Base-by-base conservation (phyloP, 2,888 invertebrate species). In the Acleris literana region DNA sequence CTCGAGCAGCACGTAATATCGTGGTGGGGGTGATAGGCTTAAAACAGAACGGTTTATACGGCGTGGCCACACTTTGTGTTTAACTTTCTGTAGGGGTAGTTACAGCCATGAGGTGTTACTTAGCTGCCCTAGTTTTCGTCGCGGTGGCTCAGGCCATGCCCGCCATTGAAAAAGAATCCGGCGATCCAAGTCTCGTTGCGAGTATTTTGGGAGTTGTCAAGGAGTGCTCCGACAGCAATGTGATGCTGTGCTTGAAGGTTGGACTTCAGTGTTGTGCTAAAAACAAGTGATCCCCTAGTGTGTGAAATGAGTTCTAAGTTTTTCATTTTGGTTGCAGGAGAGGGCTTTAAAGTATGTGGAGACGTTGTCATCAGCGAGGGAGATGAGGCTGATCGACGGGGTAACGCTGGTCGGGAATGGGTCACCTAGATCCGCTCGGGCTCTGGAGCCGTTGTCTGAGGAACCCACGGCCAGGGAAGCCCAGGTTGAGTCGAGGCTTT, bases 181-280 rank as follows among this genome's bases (percentile, higher is more conserved):
- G 88, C 71, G 91, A 90, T 68, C 83, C 86, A 16, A 84, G 86
- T 63, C 72, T 90, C 39, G 83, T 88, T 29, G 85, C 83, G 3
- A 85, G 85, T 74, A 94, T 95, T 49, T 84, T 96, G 68, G 94
- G 94, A 74, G 95, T 95, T 73, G 93, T 96, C 74, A 94, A 95
- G 85, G 95, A 95, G 77, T 96, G 96, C 81, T 94, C 95, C 63
- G 94, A 95, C 69, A 94, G 93, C 77, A 95, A 95, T 75, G 92
- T 96, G 77, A 92, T 94, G 70, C 86, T 96, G 85, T 96, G 96
- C 82, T 87, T 96, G 73, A 96, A 96, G 94, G 96, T 96, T 74
- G 72, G 72, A 60, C 62, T 64, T 61, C 59, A 69, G 70, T 70
- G 68, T 33, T 63, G 69, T 70, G 71, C 58, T 39, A n/a, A 59